Conservation (phyloP, 2,113 vertebrate genomes). For the Microcebus griseorufus region DNA sequence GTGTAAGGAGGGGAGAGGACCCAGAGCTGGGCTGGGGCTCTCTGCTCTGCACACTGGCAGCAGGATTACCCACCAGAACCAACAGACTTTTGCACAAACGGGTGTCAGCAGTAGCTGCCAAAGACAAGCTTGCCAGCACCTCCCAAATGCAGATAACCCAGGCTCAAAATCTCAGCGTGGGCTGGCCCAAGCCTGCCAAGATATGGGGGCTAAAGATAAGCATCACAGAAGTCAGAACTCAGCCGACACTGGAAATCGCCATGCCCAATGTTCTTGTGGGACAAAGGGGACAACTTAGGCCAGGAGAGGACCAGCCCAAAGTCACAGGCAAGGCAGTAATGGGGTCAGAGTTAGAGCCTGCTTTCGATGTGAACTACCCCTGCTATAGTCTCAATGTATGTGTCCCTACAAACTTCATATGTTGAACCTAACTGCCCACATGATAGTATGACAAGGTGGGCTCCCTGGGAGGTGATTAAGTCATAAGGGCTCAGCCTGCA, state of each 20-base stretch:
- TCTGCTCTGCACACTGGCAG: neutral
- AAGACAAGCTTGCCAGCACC: neutral
- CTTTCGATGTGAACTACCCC: neutral
- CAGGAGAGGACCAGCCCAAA: neutral
- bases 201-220: neutral
- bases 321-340: neutral
- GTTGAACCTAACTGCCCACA: neutral
- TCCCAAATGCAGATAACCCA: neutral
- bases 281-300: neutral
- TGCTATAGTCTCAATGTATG: neutral
- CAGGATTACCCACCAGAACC: neutral
- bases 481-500: neutral
- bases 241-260: neutral
- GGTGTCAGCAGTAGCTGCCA: neutral
- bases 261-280: neutral
- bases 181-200: neutral
- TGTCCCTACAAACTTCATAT: neutral
- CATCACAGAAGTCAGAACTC: neutral
- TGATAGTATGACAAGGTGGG: neutral
- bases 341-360: neutral
- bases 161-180: neutral
- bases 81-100: neutral
- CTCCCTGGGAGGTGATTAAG: neutral
- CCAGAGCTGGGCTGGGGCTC: neutral
- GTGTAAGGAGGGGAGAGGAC: neutral